A percentile compares a stretch with the other conserved stretches of the same genome.
These are phyloP conservation scores for Thysanoteuthis rhombus DNA, from an alignment of 2,888 invertebrate genomes.

Conservation along the genomic window DNA sequence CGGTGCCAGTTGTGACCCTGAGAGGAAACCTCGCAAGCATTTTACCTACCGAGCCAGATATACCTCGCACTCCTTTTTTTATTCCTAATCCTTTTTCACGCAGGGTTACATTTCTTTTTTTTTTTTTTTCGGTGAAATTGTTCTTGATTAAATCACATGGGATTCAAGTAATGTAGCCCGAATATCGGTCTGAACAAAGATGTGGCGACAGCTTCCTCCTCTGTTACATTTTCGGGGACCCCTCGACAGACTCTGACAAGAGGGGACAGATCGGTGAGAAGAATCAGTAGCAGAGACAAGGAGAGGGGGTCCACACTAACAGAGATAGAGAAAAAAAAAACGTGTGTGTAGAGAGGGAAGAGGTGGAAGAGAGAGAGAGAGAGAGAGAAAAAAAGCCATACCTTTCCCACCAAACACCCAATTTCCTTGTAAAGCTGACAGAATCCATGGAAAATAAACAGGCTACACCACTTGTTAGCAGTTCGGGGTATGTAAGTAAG, in stretches of 20 bases:
- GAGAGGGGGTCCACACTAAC: not conserved
- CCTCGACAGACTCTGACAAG: not conserved
- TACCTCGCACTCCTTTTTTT: too few relatives aligned
- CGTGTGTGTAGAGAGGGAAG: too few relatives aligned
- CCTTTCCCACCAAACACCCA: not conserved
- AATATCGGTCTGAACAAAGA: not conserved
- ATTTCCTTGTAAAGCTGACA: not conserved
- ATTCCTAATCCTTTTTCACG: too few relatives aligned
- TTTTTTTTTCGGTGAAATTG: too few relatives aligned
- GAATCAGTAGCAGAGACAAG: not conserved
- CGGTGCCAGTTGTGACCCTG: too few relatives aligned
- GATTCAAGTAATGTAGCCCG: not conserved
- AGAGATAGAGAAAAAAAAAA: too few relatives aligned
- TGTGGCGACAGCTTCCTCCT: not conserved
- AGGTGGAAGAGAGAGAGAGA: too few relatives aligned
- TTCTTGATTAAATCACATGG: not conserved
- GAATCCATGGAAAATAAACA: conserved; percentile 12
- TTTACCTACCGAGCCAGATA: too few relatives aligned
- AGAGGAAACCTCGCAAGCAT: too few relatives aligned
- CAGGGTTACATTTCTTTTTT: not conserved
- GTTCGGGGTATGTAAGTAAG: not conserved
- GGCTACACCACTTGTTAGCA: not conserved
- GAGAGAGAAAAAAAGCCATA: too few relatives aligned
- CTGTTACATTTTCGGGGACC: not conserved
- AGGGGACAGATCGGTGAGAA: not conserved